A percentile compares a stretch with the other conserved stretches of the same genome.
Evolutionary conservation across 2,888 invertebrate genomes (phyloP).

Genomic region (Phania funesta): DNA sequence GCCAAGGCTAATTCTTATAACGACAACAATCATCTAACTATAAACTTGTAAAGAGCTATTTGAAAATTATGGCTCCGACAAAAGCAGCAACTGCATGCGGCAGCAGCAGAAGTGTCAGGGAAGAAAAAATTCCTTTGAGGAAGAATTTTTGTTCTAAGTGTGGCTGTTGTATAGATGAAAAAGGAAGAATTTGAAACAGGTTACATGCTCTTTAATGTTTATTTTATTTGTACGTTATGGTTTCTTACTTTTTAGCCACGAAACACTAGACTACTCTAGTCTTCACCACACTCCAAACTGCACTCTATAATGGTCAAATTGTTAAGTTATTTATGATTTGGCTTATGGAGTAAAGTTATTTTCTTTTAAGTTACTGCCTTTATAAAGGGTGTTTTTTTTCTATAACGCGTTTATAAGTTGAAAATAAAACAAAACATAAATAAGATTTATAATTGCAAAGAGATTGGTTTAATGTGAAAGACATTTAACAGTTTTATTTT

Average conservation of each 20-base stretch:
- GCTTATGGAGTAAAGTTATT: constrained; percentile 46
- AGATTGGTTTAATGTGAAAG: no score
- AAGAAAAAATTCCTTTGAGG: not conserved
- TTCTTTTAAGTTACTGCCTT: not conserved
- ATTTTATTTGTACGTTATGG: constrained; percentile 48
- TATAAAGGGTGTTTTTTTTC: not conserved
- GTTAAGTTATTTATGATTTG: constrained; percentile 62
- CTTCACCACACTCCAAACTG: not conserved
- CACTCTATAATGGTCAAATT: constrained; percentile 57
- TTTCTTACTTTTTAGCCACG: constrained; percentile 50
- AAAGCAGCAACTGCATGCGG: constrained; percentile 14
- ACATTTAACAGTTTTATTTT: no score
- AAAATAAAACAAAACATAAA: no score
- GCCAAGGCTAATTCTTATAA: constrained; percentile 23
- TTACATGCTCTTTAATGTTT: constrained; percentile 51
- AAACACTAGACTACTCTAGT: not conserved
- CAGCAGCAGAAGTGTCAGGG: not conserved
- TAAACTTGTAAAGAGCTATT: constrained; percentile 47
- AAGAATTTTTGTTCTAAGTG: constrained; percentile 16
- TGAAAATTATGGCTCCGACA: constrained; percentile 37
- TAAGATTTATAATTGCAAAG: no score
- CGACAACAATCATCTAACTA: constrained; percentile 56
- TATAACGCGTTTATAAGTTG: no score
- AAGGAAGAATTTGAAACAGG: constrained; percentile 50
- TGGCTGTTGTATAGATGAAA: constrained; percentile 25